Conservation (phyloP, 2,888 invertebrate genomes). For the Heliconius charithonia region DNA sequence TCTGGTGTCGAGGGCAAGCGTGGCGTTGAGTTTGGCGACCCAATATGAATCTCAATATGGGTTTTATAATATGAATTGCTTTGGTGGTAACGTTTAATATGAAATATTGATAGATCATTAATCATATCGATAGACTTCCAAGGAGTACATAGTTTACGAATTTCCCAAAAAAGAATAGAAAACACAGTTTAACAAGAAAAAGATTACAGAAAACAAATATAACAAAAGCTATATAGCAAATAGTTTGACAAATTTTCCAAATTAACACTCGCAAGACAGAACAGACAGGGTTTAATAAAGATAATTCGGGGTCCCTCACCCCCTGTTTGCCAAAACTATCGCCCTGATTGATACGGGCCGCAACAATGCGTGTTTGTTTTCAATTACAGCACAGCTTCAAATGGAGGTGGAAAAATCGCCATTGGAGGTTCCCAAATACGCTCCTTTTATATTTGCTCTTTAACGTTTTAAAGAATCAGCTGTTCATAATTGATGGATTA, state of each 20-base stretch:
- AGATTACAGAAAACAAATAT: not conserved
- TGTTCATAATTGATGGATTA: not conserved
- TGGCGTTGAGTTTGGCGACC: not conserved
- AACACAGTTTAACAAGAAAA: not conserved
- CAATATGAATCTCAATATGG: too few relatives aligned
- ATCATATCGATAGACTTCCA: too few relatives aligned
- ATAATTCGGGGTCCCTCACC: slow-evolving; percentile 46
- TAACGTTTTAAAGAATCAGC: slow-evolving; percentile 9
- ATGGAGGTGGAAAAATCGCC: slow-evolving; percentile 43
- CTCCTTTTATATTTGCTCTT: slow-evolving; percentile 9
- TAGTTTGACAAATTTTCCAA: slow-evolving; percentile 34
- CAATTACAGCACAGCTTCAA: slow-evolving; percentile 66
- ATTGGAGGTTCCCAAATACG: slow-evolving; percentile 28
- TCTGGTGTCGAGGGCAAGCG: not conserved
- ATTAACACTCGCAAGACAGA: slow-evolving; percentile 44
- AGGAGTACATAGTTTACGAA: not conserved
- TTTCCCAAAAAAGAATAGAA: too few relatives aligned
- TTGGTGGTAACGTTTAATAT: too few relatives aligned
- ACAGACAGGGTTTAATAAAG: slow-evolving; percentile 44
- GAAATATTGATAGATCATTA: too few relatives aligned
- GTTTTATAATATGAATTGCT: too few relatives aligned
- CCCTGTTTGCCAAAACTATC: slow-evolving; percentile 60
- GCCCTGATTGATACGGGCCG: slow-evolving; percentile 76
- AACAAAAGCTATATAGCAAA: slow-evolving; percentile 11
- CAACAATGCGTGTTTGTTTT: slow-evolving; percentile 80